phyloP scores from a whole-genome alignment of 1,140 invertebrate genomes.

The Agrypnia vestita region DNA sequence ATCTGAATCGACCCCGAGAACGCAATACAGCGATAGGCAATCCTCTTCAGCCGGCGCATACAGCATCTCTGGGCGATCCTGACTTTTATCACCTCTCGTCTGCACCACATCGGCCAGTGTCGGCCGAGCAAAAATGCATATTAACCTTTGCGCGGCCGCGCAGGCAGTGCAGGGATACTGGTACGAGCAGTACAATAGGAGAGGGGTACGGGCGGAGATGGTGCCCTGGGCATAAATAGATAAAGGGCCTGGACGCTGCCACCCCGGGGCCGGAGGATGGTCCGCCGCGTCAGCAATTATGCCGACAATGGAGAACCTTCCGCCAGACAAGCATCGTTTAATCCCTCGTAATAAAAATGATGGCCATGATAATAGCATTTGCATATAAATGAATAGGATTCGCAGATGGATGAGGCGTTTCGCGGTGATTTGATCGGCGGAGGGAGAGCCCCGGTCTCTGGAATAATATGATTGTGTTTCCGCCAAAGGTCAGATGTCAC shows the following conservation, averaged over 20 bases:
- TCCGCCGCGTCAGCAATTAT: slow-evolving; percentile 48
- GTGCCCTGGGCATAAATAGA: slow-evolving; percentile 41
- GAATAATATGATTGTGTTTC: background rate
- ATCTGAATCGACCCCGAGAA: too few species aligned
- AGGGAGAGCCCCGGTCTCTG: background rate
- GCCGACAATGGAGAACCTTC: slow-evolving; percentile 50
- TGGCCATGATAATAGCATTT: slow-evolving; percentile 43
- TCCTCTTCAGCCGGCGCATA: too few species aligned
- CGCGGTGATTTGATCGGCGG: slow-evolving; percentile 22
- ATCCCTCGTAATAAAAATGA: slow-evolving; percentile 42
- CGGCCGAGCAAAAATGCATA: slow-evolving; percentile 31
- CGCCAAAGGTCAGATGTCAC: background rate
- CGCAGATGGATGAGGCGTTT: slow-evolving; percentile 20
- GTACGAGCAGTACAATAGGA: slow-evolving; percentile 35
- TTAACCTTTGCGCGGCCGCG: slow-evolving; percentile 27
- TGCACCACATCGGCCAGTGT: background rate
- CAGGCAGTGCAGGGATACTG: too few species aligned
- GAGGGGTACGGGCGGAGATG: background rate
- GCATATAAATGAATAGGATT: slow-evolving; percentile 50
- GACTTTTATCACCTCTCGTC: too few species aligned
- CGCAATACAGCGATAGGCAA: too few species aligned
- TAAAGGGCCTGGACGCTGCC: slow-evolving; percentile 45
- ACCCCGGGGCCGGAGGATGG: slow-evolving; percentile 40
- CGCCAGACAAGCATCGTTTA: slow-evolving; percentile 29
- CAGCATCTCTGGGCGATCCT: too few species aligned